phyloP scores from a whole-genome alignment of 2,797 vertebrate species.

The Coregonus suidteri region DNA sequence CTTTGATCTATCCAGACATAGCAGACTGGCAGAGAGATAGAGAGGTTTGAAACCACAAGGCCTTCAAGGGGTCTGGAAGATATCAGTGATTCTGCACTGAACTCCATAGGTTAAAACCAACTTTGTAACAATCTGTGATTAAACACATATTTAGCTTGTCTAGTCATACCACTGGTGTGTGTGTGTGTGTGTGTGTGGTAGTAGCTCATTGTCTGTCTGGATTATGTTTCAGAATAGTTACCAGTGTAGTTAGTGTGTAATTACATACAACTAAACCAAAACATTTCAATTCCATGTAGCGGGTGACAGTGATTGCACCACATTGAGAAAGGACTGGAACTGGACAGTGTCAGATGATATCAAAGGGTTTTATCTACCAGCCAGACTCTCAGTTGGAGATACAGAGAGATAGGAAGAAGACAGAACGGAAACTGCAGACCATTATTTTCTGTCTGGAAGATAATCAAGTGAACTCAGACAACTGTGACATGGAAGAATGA shows the following conservation, averaged over 20 bases:
- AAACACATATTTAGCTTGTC: not conserved
- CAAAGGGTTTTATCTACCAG: not conserved
- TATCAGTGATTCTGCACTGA: not conserved
- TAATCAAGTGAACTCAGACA: not conserved
- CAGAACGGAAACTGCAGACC: not conserved
- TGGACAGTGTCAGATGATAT: not conserved
- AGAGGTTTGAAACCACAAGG: not conserved
- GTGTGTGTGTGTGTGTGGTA: not conserved
- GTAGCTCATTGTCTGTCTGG: not conserved
- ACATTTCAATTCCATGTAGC: not conserved
- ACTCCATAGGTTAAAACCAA: slow-evolving; percentile 3
- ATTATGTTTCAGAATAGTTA: not conserved
- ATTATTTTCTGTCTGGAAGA: not conserved
- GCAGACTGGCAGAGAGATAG: not conserved
- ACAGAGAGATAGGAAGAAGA: not conserved
- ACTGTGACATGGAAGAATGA: not conserved
- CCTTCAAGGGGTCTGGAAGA: not conserved
- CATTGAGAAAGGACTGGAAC: not conserved
- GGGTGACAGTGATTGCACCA: not conserved
- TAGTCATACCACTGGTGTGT: not conserved
- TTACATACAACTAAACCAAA: not conserved
- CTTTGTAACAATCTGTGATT: not conserved
- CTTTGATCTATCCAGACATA: not conserved
- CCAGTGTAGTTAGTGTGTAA: not conserved
- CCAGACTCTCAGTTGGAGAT: not conserved